A percentile compares a stretch with the other conserved stretches of the same genome.
Conservation (phyloP, 2,797 vertebrate species). For the Falco peregrinus region DNA sequence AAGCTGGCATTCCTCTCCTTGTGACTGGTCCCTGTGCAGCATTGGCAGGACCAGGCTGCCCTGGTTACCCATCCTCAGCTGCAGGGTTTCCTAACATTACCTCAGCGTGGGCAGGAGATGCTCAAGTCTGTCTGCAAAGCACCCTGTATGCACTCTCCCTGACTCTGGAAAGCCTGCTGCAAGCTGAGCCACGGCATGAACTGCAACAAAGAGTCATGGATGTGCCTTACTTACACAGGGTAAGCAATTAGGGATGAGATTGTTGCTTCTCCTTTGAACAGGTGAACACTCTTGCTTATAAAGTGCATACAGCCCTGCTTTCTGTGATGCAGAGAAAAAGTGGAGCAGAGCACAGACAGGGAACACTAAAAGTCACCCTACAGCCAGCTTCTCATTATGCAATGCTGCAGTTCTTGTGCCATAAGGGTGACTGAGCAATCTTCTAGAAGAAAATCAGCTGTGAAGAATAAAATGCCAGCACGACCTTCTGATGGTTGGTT, state of each 20-base stretch:
- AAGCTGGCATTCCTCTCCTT: neutral
- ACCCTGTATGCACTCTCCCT: neutral
- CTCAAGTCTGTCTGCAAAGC: neutral
- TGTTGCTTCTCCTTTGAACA: neutral
- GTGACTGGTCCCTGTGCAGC: neutral
- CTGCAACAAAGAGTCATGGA: neutral
- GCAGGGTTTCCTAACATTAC: neutral
- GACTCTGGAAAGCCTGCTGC: neutral
- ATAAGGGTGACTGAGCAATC: conserved; percentile 47
- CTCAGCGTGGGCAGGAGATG: neutral
- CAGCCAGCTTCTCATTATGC: conserved; percentile 40
- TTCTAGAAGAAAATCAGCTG: conserved; percentile 15
- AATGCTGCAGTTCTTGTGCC: conserved; percentile 29
- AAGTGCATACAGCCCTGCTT: neutral
- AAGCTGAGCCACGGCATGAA: neutral
- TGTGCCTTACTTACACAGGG: neutral
- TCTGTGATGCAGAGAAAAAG: neutral
- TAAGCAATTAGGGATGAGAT: neutral
- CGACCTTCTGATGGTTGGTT: neutral
- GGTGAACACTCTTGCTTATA: neutral
- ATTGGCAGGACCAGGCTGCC: rapidly evolving
- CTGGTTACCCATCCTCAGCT: neutral
- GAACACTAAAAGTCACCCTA: conserved; percentile 6
- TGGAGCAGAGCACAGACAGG: neutral
- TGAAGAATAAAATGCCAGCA: conserved; percentile 27